A percentile compares a stretch with the other conserved stretches of the same genome.
These are phyloP conservation scores for Tricholaema leucomelas DNA, from an alignment of 2,113 vertebrate genomes.

Conservation along the genomic window DNA sequence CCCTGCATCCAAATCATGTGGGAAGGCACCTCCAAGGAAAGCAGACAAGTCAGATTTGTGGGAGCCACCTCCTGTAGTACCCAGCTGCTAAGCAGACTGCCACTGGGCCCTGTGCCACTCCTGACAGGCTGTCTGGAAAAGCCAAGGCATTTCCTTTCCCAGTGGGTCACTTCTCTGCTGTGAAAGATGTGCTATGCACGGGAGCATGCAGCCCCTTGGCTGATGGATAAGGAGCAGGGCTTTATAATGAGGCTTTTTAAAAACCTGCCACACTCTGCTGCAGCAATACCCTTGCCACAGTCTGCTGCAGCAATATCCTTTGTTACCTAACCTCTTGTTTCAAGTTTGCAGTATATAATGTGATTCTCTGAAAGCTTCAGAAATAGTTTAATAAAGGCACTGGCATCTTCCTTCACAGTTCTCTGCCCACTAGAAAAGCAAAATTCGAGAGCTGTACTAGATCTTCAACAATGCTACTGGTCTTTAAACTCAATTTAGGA, in stretches of 20 bases:
- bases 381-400: not conserved
- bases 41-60: not conserved
- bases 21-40: not conserved
- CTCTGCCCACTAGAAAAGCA: not conserved
- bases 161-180: not conserved
- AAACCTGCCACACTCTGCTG: not conserved
- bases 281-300: not conserved
- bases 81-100: not conserved
- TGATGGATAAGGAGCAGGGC: not conserved
- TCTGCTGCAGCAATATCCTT: not conserved
- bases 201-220: not conserved
- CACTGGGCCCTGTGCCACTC: fast-evolving
- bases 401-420: not conserved
- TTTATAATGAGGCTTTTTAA: not conserved
- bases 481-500: not conserved
- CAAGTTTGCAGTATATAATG: not conserved
- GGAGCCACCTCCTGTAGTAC: not conserved
- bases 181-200: not conserved
- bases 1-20: not conserved
- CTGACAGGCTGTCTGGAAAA: not conserved
- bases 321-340: not conserved
- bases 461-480: not conserved
- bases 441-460: not conserved
- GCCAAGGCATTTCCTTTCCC: not conserved
- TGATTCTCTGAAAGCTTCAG: not conserved